Base-by-base conservation (phyloP, 64 coral and sea anemone genomes). In the Montipora foliosa region DNA sequence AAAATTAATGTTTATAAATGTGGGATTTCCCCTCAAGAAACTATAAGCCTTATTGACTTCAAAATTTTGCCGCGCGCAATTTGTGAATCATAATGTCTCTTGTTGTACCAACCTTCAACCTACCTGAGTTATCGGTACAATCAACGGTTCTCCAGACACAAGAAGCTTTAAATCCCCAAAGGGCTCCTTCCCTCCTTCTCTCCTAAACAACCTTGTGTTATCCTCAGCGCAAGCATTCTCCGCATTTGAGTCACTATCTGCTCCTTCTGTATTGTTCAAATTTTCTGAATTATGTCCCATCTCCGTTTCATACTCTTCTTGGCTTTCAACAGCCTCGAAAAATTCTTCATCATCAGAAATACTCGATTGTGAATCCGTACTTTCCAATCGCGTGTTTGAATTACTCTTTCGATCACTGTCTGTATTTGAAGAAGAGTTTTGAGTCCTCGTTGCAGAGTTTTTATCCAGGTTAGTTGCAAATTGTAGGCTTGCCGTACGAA, bases 71-170 rank as follows among this genome's bases (percentile, higher is more conserved):
- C 37, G 37, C 37, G 37, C 37, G 37, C 37, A 37, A 37, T 37
- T 37, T 37, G 37, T 37, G 37, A 37, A 37, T 37, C 37, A 37
- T 37, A 37, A 37, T 37, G 37, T 37, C 37, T 37, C 37, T 37
- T 37, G 53, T 0, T 11, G 53, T 64, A 14, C 61, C 13, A 4
- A 1, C 3, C 13, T 17, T 19, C 17, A 49, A 59, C 88, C 47
- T 59, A 99, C 98, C 95, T 99, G 98, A 22, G 98, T 99, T 16
- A 99, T 21, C 3, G 98, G 98, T 22, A 99, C 89, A 90, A 90
- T 87, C 16, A 99, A 74, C 14, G 95, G 98, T 69, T 99, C 98
- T 8, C 92, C 89, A 77, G 80, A 49, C 5, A 87, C 95, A 49
- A 99, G 68, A 71, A 99, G 78, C 49, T 78, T 80, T 14, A 99